Conservation (phyloP, 2,113 vertebrate genomes). For the Chelonoidis abingdonii region DNA sequence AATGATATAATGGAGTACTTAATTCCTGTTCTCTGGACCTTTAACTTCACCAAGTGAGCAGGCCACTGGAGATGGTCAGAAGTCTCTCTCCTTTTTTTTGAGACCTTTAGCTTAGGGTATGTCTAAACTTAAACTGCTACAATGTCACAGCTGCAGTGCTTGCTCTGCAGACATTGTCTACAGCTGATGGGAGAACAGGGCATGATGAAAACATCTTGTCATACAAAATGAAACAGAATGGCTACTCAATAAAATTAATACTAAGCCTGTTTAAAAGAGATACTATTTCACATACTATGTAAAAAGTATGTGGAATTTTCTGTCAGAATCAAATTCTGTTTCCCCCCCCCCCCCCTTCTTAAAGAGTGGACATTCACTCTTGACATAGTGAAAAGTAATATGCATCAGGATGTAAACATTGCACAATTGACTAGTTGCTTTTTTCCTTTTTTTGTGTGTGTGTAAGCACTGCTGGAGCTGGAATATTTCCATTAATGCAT, state of each 20-base stretch:
- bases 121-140: not conserved
- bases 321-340: not conserved
- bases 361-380: not conserved
- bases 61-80: not conserved
- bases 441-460: not conserved
- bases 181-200: not conserved
- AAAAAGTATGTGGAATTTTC: not conserved
- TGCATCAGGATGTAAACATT: not conserved
- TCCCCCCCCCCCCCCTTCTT: fast-evolving
- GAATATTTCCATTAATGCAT: not conserved
- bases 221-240: not conserved
- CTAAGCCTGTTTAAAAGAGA: not conserved
- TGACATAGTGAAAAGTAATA: not conserved
- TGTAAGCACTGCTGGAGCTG: not conserved
- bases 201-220: not conserved
- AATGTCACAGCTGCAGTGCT: too few species aligned
- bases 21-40: not conserved
- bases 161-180: too few species aligned
- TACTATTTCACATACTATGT: not conserved
- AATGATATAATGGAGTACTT: not conserved
- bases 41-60: not conserved
- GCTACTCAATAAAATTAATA: not conserved
- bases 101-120: not conserved
- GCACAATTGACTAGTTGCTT: not conserved
- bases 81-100: not conserved